phyloP scores from a whole-genome alignment of 2,113 vertebrate species.

The Parus major region DNA sequence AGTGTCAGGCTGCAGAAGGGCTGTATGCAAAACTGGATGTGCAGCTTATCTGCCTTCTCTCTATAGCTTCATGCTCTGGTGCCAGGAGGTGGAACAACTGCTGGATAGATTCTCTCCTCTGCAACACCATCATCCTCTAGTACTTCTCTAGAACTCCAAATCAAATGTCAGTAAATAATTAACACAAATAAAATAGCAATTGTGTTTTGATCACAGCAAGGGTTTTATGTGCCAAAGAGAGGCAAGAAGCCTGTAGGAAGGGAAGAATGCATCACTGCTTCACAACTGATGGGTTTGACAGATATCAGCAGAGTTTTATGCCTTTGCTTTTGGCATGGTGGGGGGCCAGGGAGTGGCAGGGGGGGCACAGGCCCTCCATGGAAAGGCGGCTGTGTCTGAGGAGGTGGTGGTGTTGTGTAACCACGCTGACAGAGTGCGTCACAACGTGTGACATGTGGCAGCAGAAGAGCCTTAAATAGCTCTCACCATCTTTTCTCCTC shows the following conservation, averaged over 20 bases:
- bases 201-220: not conserved
- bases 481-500: conserved; percentile 48
- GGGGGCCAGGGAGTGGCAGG: not conserved
- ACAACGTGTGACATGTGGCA: conserved; percentile 57
- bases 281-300: not conserved
- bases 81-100: not conserved
- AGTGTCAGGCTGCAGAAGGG: not conserved
- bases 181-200: not conserved
- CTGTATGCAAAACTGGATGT: not conserved
- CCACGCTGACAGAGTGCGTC: conserved; percentile 45
- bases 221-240: not conserved
- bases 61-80: rapidly evolving
- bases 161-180: conserved; percentile 10
- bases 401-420: conserved; percentile 48
- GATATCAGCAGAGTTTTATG: not conserved
- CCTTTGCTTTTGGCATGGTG: not conserved
- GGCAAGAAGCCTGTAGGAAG: not conserved
- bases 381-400: conserved; percentile 14
- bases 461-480: conserved; percentile 61
- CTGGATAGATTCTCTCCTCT: not conserved
- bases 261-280: not conserved
- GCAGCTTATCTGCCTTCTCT: not conserved
- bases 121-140: not conserved
- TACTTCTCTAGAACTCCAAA: not conserved
- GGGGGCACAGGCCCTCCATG: not conserved